A percentile compares a stretch with the other conserved stretches of the same genome.
Conservation (phyloP, 2,113 vertebrate genomes). For the Psittacula cyanocephala region DNA sequence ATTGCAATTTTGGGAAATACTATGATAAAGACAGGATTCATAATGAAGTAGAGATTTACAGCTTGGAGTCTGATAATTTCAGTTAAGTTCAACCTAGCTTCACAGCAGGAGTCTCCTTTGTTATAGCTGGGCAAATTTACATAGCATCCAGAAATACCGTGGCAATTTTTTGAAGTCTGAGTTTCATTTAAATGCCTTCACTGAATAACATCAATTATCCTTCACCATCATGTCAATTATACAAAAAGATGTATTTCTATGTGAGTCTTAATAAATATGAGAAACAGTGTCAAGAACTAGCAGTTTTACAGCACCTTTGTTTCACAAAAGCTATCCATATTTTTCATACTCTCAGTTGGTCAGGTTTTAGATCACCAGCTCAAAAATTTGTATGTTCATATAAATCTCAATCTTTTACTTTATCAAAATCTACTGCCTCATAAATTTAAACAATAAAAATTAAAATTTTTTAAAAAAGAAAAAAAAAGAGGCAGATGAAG, state of each 20-base stretch:
- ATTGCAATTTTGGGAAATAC: neutral
- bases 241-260: neutral
- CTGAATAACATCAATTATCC: neutral
- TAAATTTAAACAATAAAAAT: neutral
- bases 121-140: neutral
- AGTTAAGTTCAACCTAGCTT: neutral
- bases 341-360: neutral
- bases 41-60: neutral
- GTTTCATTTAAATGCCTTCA: neutral
- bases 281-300: neutral
- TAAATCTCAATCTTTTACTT: conserved; percentile 22
- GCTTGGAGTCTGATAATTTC: neutral
- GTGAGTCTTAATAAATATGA: neutral
- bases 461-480: neutral
- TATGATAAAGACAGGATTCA: neutral
- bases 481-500: neutral
- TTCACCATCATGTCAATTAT: neutral
- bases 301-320: neutral
- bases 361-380: conserved; percentile 8
- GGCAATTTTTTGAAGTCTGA: neutral
- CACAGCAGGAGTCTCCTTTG: neutral
- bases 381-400: neutral
- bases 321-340: neutral
- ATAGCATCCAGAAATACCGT: neutral
- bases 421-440: conserved; percentile 35